Conservation (phyloP, 2,888 invertebrate genomes). For the Zaprionus bogoriensis region DNA sequence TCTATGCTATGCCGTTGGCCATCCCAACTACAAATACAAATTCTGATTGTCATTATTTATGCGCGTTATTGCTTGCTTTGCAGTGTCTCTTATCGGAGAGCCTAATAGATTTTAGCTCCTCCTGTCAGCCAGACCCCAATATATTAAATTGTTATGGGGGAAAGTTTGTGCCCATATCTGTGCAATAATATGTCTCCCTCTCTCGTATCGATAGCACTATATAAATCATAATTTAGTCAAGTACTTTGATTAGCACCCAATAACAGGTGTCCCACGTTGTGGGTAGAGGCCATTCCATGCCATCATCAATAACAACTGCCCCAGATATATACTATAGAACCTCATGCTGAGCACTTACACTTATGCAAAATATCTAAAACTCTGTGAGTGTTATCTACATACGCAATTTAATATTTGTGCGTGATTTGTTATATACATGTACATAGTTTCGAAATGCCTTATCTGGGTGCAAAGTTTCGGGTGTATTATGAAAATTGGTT, state of each 20-base stretch:
- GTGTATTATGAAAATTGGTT: neutral
- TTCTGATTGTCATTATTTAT: conserved; percentile 6
- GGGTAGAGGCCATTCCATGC: neutral
- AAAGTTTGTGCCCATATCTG: conserved; percentile 8
- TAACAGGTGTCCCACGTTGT: conserved; percentile 20
- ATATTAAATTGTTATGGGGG: conserved; percentile 14
- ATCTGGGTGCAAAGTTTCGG: conserved; percentile 11
- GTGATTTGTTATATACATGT: conserved; percentile 32
- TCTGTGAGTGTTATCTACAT: neutral
- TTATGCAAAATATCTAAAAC: conserved; percentile 8
- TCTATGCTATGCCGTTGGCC: conserved; percentile 1
- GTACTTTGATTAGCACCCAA: conserved; percentile 36
- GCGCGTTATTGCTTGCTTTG: neutral
- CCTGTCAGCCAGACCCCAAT: neutral
- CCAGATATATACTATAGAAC: too few relatives aligned
- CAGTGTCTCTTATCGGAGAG: conserved; percentile 16
- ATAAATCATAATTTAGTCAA: conserved; percentile 44
- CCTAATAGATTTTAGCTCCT: conserved; percentile 15
- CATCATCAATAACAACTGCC: neutral
- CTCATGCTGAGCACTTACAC: too few relatives aligned
- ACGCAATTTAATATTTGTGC: conserved; percentile 1
- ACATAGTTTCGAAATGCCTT: conserved; percentile 1
- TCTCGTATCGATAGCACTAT: conserved; percentile 1
- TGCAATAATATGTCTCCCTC: neutral
- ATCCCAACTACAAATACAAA: conserved; percentile 3